These are phyloP conservation scores for Crax fasciolata DNA, from an alignment of 2,797 vertebrate genomes.

Conservation along the genomic window DNA sequence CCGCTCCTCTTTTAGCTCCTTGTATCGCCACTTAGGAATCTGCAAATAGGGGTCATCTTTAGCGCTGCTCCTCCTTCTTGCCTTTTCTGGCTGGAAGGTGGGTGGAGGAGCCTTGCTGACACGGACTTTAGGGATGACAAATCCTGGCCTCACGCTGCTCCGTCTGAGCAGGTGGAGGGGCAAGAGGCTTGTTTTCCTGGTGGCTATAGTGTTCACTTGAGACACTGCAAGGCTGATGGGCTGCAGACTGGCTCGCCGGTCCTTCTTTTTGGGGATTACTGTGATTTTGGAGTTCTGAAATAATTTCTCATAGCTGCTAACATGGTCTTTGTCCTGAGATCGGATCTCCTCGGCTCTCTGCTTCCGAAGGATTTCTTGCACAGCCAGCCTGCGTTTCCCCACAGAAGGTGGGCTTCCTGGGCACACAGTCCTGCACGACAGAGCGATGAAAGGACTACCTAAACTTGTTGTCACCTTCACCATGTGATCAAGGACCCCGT, in stretches of 20 bases:
- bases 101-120: constrained; percentile 90
- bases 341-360: constrained; percentile 81
- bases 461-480: constrained; percentile 92
- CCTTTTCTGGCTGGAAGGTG: constrained; percentile 89
- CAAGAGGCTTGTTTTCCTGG: constrained; percentile 89
- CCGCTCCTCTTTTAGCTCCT: constrained; percentile 93
- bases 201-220: constrained; percentile 51
- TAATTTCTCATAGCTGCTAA: constrained; percentile 81
- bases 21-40: constrained; percentile 97
- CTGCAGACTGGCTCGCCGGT: constrained; percentile 87
- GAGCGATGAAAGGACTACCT: constrained; percentile 89
- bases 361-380: constrained; percentile 90
- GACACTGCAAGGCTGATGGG: constrained; percentile 39
- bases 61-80: constrained; percentile 82
- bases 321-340: constrained; percentile 75
- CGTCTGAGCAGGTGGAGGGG: constrained; percentile 88
- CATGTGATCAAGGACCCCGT: constrained; percentile 93
- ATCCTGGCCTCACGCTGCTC: constrained; percentile 91
- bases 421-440: constrained; percentile 91
- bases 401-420: constrained; percentile 90
- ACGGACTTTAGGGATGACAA: constrained; percentile 90
- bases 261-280: constrained; percentile 79
- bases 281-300: constrained; percentile 86
- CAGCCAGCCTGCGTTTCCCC: constrained; percentile 88
- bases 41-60: constrained; percentile 88